phyloP scores from a whole-genome alignment of 2,113 vertebrate genomes.

The Strigops habroptila region DNA sequence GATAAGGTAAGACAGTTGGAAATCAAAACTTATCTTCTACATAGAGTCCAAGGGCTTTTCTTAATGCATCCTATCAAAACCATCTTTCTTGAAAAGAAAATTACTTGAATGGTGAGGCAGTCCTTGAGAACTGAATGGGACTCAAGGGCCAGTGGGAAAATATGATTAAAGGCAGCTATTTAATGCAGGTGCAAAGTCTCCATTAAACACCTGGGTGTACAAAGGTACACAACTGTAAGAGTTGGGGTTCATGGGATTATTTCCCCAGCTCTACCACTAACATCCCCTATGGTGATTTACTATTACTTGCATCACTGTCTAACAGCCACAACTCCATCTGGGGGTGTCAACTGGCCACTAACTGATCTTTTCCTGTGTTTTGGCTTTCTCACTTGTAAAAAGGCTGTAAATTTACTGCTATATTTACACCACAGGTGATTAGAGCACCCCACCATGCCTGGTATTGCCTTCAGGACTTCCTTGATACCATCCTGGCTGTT shows the following conservation, averaged over 20 bases:
- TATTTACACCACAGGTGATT: neutral
- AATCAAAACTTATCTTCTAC: neutral
- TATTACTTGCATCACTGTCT: neutral
- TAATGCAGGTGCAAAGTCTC: neutral
- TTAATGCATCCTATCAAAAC: neutral
- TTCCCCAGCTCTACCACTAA: neutral
- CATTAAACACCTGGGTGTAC: neutral
- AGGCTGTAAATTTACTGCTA: neutral
- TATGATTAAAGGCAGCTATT: neutral
- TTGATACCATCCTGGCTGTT: neutral
- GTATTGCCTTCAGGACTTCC: neutral
- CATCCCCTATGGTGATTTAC: neutral
- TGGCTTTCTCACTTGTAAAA: neutral
- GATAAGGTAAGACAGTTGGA: neutral
- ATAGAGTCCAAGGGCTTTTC: neutral
- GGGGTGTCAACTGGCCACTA: neutral
- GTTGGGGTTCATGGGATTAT: neutral
- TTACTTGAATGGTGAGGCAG: neutral
- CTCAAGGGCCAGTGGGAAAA: neutral
- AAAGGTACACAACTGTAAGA: neutral
- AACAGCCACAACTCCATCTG: neutral
- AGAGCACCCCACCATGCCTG: neutral
- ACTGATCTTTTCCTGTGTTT: neutral
- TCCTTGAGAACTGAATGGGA: neutral
- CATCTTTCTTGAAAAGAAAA: neutral